Conservation (phyloP, 2,888 invertebrate genomes). For the Scelioninae gen. 2 region DNA sequence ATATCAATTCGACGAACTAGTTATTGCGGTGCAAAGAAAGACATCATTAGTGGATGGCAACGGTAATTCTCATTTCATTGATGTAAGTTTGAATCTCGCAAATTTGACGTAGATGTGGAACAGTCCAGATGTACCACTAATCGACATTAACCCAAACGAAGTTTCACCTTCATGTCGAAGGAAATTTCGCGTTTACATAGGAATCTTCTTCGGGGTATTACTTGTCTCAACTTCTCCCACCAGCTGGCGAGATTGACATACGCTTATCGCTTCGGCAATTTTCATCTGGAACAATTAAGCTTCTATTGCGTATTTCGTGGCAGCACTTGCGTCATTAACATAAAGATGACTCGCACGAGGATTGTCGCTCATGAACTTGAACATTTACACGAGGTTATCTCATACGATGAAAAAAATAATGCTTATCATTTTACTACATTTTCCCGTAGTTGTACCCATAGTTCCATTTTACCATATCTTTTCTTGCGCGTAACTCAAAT, state of each 20-base stretch:
- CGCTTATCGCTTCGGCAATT: slow-evolving; percentile 66
- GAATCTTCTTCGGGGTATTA: slow-evolving; percentile 57
- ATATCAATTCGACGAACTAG: neutral
- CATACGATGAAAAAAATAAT: too few species aligned
- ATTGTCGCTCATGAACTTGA: slow-evolving; percentile 41
- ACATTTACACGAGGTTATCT: slow-evolving; percentile 30
- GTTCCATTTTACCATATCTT: too few species aligned
- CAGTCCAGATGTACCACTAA: slow-evolving; percentile 67
- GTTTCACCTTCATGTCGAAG: slow-evolving; percentile 53
- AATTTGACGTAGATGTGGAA: slow-evolving; percentile 68
- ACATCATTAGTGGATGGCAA: slow-evolving; percentile 25
- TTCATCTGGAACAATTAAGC: slow-evolving; percentile 67
- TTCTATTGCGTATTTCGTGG: slow-evolving; percentile 62
- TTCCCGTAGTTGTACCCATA: too few species aligned
- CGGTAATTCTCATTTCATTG: slow-evolving; percentile 70
- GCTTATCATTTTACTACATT: too few species aligned
- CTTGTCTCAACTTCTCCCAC: slow-evolving; percentile 61
- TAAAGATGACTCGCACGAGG: slow-evolving; percentile 45
- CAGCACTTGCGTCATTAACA: slow-evolving; percentile 65
- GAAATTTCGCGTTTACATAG: slow-evolving; percentile 55
- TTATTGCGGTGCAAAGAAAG: slow-evolving; percentile 23
- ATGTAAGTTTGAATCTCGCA: slow-evolving; percentile 71
- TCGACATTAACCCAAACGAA: slow-evolving; percentile 67
- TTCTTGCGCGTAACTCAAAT: slow-evolving; percentile 7
- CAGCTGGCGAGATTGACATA: slow-evolving; percentile 64